A percentile compares a stretch with the other conserved stretches of the same genome.
These are phyloP conservation scores for Cephonodes hylas DNA, from an alignment of 2,888 invertebrate species.

Conservation along the genomic window DNA sequence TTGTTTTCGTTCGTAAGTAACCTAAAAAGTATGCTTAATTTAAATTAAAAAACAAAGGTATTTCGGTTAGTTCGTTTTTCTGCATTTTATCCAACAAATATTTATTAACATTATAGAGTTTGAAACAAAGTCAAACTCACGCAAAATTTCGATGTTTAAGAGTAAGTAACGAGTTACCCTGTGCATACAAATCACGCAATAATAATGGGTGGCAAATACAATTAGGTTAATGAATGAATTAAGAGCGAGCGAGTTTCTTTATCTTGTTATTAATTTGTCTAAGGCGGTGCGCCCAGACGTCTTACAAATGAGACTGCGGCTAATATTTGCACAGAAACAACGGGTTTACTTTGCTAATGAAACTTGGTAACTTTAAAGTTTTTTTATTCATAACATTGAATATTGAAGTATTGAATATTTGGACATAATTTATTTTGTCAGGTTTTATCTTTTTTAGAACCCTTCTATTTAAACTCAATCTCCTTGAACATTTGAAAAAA, in stretches of 20 bases:
- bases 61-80: no score
- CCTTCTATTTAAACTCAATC: no score
- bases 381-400: background rate
- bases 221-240: conserved; percentile 82
- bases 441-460: no score
- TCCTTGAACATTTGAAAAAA: no score
- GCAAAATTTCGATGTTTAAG: background rate
- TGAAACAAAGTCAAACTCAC: no score
- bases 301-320: conserved; percentile 70
- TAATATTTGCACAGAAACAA: conserved; percentile 62
- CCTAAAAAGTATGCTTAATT: no score
- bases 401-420: background rate
- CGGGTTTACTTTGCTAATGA: conserved; percentile 32
- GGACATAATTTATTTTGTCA: no score
- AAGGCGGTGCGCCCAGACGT: conserved; percentile 65
- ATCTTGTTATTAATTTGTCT: conserved; percentile 81
- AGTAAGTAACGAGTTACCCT: conserved; percentile 30
- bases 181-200: conserved; percentile 35
- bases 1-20: no score
- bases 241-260: conserved; percentile 78
- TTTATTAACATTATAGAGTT: background rate
- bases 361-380: background rate
- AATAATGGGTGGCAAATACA: conserved; percentile 78
- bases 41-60: no score
- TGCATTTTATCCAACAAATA: no score